Percentiles rank a stretch among this genome's conserved stretches.
Conservation (phyloP, 2,888 invertebrate genomes). For the Acleris holmiana region DNA sequence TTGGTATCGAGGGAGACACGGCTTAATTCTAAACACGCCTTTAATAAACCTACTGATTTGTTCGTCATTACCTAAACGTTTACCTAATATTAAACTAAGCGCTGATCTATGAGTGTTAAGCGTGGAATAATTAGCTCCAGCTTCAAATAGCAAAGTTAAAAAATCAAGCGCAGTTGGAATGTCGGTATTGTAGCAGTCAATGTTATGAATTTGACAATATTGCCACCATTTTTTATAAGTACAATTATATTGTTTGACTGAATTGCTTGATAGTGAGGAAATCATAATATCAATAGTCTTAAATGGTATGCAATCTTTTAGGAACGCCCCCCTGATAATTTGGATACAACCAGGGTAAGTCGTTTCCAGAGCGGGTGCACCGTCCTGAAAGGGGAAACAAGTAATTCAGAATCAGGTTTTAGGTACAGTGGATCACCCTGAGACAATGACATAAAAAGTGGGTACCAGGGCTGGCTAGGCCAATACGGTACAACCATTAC, state of each 20-base stretch:
- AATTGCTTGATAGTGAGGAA: not conserved
- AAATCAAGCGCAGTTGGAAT: constrained; percentile 1
- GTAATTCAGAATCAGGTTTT: constrained; percentile 1
- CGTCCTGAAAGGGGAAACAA: constrained; percentile 16
- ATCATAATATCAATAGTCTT: constrained; percentile 6
- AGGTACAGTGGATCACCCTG: not conserved
- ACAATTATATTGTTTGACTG: constrained; percentile 29
- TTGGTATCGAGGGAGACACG: too few species aligned
- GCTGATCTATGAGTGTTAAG: too few species aligned
- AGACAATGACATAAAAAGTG: constrained; percentile 9
- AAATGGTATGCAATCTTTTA: not conserved
- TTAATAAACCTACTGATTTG: too few species aligned
- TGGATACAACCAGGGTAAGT: constrained; percentile 13
- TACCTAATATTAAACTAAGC: too few species aligned
- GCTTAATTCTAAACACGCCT: too few species aligned
- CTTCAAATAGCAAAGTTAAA: not conserved
- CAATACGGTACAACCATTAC: constrained; percentile 36
- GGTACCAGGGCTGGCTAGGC: constrained; percentile 40
- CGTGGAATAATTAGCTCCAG: not conserved
- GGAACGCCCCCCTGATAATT: constrained; percentile 13
- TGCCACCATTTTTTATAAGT: constrained; percentile 24
- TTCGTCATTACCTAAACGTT: too few species aligned
- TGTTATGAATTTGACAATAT: constrained; percentile 4
- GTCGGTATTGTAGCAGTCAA: not conserved
- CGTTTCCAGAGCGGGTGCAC: constrained; percentile 7